These are phyloP conservation scores for Melinopterus prodromus DNA, from an alignment of 2,888 invertebrate species.

Conservation along the genomic window DNA sequence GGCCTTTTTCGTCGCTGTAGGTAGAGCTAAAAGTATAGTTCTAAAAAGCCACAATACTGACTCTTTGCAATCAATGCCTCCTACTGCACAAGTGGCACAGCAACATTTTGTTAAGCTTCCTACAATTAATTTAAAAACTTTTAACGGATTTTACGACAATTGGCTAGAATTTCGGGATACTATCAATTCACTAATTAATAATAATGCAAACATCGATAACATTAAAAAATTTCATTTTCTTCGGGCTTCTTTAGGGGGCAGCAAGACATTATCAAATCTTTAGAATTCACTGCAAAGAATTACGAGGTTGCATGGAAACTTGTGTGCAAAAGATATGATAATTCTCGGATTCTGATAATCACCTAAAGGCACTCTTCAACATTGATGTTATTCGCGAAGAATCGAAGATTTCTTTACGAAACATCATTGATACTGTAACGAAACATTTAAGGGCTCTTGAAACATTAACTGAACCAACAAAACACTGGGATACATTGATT, in stretches of 20 bases:
- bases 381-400: conserved; percentile 25
- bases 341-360: conserved; percentile 36
- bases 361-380: conserved; percentile 37
- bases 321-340: conserved; percentile 33
- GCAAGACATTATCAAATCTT: not conserved
- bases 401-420: conserved; percentile 17
- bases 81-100: not conserved
- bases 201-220: conserved; percentile 14
- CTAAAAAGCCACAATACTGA: not conserved
- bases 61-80: not conserved
- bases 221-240: conserved; percentile 9
- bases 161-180: conserved; percentile 35
- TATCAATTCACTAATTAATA: conserved; percentile 34
- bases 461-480: conserved; percentile 18
- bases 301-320: too few relatives aligned
- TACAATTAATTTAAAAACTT: conserved; percentile 5
- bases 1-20: not conserved
- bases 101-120: not conserved
- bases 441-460: conserved; percentile 28
- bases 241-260: not conserved
- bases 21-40: not conserved
- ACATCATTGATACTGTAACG: conserved; percentile 23
- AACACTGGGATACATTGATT: conserved; percentile 31
- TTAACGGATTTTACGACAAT: conserved; percentile 18
- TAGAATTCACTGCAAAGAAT: too few relatives aligned